Evolutionary conservation across 1,140 invertebrate genomes (phyloP).

Genomic region (Nephila pilipes): DNA sequence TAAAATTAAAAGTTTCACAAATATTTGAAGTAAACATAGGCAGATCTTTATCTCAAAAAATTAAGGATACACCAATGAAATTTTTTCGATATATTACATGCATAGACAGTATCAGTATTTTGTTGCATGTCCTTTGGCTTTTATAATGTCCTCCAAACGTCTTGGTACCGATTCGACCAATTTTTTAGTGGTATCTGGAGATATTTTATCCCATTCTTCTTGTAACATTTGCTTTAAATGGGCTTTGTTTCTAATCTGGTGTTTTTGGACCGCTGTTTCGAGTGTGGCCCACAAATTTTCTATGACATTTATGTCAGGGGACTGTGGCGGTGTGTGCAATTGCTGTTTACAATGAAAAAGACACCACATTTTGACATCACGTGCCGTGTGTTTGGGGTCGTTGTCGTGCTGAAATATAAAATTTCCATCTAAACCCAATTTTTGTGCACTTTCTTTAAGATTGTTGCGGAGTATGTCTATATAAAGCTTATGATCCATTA

Average conservation of each 20-base stretch:
- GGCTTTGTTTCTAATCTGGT: slow-evolving; percentile 30
- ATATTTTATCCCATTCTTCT: slow-evolving; percentile 57
- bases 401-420: too few relatives aligned
- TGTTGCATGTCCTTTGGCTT: slow-evolving; percentile 47
- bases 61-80: too few relatives aligned
- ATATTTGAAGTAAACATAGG: too few relatives aligned
- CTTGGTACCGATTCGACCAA: slow-evolving; percentile 53
- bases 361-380: slow-evolving; percentile 36
- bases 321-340: slow-evolving; percentile 19
- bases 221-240: slow-evolving; percentile 38
- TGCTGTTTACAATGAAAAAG: slow-evolving; percentile 62
- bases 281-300: slow-evolving; percentile 56
- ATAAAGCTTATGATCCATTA: too few relatives aligned
- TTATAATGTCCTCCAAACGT: slow-evolving; percentile 49
- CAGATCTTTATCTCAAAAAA: too few relatives aligned
- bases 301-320: slow-evolving; percentile 36
- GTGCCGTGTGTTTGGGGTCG: slow-evolving; percentile 5
- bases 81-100: too few relatives aligned
- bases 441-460: too few relatives aligned
- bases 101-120: too few relatives aligned
- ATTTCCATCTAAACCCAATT: too few relatives aligned
- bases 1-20: too few relatives aligned
- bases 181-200: slow-evolving; percentile 51
- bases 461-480: too few relatives aligned
- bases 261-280: slow-evolving; percentile 60